These are phyloP conservation scores for Phoenicopterus ruber DNA, from an alignment of 2,113 vertebrate genomes.

Conservation along the genomic window DNA sequence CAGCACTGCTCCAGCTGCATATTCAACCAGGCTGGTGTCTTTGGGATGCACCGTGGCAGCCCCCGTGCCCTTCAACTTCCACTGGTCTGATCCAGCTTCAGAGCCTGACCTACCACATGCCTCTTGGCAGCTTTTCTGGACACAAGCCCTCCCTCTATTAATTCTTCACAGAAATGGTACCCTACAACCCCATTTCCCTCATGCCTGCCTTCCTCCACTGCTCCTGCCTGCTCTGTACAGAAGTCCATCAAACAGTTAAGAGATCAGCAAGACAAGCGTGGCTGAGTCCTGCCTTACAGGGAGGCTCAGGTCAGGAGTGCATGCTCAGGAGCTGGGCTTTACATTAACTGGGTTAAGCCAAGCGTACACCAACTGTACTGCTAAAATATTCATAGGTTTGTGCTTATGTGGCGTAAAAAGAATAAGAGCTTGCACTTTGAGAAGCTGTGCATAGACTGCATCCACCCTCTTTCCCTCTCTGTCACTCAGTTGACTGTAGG, in stretches of 20 bases:
- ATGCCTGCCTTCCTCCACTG: neutral
- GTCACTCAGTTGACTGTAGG: accelerated
- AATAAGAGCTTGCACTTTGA: neutral
- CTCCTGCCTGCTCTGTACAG: neutral
- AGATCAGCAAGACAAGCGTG: neutral
- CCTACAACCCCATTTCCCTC: neutral
- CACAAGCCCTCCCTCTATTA: neutral
- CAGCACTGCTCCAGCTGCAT: neutral
- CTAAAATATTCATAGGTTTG: constrained; percentile 30
- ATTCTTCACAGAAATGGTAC: neutral
- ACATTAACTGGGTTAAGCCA: neutral
- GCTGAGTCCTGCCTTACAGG: neutral
- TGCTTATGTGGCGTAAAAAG: neutral
- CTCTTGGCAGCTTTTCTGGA: neutral
- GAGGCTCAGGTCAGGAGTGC: neutral
- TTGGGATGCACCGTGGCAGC: neutral
- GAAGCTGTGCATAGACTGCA: neutral
- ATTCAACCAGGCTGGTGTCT: neutral
- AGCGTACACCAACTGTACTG: neutral
- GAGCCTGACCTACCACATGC: neutral
- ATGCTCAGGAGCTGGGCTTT: neutral
- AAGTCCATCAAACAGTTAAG: neutral
- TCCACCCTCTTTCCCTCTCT: neutral
- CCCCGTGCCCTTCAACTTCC: neutral
- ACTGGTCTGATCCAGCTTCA: neutral